Percentiles rank a stretch among this genome's conserved stretches.
phyloP scores from a whole-genome alignment of 1,140 invertebrate genomes.

The Pseudomyrmex cubaensis region DNA sequence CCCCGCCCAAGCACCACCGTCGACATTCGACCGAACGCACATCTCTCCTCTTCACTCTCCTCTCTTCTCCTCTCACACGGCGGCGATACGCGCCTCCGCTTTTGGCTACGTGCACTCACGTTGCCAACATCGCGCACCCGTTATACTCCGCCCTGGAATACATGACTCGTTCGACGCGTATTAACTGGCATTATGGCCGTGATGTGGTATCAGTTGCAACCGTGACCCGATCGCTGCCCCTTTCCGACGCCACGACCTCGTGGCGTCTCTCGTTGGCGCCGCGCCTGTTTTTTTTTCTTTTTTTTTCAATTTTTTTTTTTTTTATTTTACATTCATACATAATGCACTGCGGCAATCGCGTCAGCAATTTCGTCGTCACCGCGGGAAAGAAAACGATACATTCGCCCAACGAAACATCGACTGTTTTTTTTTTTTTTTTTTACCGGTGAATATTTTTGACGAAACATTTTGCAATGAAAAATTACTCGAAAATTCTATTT shows the following conservation, averaged over 20 bases:
- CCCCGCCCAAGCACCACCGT: slow-evolving; percentile 65
- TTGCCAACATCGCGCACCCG: slow-evolving; percentile 14
- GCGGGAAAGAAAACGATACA: not conserved
- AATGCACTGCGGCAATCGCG: not conserved
- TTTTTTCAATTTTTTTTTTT: not conserved
- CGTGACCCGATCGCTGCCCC: slow-evolving; percentile 23
- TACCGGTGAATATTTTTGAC: not conserved
- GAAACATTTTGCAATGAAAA: not conserved
- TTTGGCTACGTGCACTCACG: slow-evolving; percentile 17
- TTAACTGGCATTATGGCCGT: slow-evolving; percentile 68
- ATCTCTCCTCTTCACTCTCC: slow-evolving; percentile 7
- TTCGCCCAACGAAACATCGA: not conserved
- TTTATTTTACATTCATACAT: slow-evolving; percentile 12
- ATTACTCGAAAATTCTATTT: not conserved
- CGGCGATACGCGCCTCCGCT: slow-evolving; percentile 13
- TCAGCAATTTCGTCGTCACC: not conserved
- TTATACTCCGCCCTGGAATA: slow-evolving; percentile 49
- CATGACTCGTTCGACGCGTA: slow-evolving; percentile 69
- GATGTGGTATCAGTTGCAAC: slow-evolving; percentile 44
- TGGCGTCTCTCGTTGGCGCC: slow-evolving; percentile 1
- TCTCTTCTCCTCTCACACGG: slow-evolving; percentile 22
- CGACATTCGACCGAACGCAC: slow-evolving; percentile 55
- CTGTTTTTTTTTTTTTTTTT: not conserved
- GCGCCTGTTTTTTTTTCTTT: not conserved
- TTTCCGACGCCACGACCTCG: not conserved